A percentile compares a stretch with the other conserved stretches of the same genome.
Evolutionary conservation across 2,113 vertebrate species (phyloP).

Genomic region (Gallinago jamesoni): DNA sequence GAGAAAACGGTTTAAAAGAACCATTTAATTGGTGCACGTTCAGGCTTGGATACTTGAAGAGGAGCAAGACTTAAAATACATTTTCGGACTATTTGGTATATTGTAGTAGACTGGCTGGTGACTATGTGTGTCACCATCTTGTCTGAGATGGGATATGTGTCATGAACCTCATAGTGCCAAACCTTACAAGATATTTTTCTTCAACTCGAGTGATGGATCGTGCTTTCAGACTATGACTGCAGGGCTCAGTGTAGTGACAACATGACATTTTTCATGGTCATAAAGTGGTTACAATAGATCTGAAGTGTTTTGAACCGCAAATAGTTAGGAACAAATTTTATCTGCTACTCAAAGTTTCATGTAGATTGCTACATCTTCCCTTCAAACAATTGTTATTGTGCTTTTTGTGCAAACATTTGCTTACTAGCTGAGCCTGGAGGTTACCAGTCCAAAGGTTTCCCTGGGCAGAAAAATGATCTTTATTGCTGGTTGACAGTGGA

Average conservation of each 20-base stretch:
- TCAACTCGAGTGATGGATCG: background rate
- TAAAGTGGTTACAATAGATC: slow-evolving; percentile 42
- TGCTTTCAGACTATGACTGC: slow-evolving; percentile 17
- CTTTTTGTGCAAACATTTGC: slow-evolving; percentile 62
- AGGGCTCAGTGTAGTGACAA: slow-evolving; percentile 2
- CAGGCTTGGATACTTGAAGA: background rate
- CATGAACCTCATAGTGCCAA: background rate
- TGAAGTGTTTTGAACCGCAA: background rate
- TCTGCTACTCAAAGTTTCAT: slow-evolving; percentile 34
- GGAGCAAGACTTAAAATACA: background rate
- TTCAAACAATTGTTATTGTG: slow-evolving; percentile 56
- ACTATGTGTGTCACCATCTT: background rate
- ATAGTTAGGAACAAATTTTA: slow-evolving; percentile 24
- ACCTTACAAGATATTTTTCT: slow-evolving; percentile 16
- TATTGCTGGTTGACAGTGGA: background rate
- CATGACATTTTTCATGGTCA: slow-evolving; percentile 24
- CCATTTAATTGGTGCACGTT: background rate
- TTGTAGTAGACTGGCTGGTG: background rate
- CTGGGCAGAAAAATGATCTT: background rate
- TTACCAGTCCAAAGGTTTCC: slow-evolving; percentile 16
- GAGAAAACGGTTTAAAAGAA: background rate
- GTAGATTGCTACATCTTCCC: slow-evolving; percentile 54
- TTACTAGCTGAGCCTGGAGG: slow-evolving; percentile 1
- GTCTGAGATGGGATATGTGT: background rate
- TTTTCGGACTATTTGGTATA: background rate